Conservation (phyloP, 2,888 invertebrate genomes). For the Priapulus caudatus region DNA sequence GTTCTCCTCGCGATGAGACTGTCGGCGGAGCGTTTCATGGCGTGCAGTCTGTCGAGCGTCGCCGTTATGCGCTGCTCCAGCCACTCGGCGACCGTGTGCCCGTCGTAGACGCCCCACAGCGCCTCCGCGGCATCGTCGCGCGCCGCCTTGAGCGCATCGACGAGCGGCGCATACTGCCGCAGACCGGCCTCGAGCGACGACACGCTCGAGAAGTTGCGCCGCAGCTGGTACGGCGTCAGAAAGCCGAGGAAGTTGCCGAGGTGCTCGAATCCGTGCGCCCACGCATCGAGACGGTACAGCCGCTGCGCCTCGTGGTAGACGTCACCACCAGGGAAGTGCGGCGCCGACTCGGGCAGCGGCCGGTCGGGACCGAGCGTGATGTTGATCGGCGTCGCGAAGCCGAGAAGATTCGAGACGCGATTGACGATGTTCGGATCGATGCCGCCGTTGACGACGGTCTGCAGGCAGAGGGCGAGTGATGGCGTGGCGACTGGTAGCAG, state of each 20-base stretch:
- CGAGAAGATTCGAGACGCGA: neutral
- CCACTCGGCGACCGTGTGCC: conserved; percentile 51
- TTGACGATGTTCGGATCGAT: neutral
- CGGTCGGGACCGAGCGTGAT: neutral
- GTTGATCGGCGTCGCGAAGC: neutral
- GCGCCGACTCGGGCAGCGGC: neutral
- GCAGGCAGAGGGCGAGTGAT: conserved; percentile 28
- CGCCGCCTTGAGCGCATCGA: conserved; percentile 37
- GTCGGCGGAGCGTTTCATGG: conserved; percentile 46
- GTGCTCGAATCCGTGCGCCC: neutral
- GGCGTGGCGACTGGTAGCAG: conserved; percentile 41
- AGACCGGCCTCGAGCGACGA: neutral
- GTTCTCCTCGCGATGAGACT: conserved; percentile 34
- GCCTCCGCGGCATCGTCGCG: conserved; percentile 43
- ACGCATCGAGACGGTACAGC: neutral
- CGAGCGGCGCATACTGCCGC: neutral
- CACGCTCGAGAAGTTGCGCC: neutral
- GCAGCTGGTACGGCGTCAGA: neutral
- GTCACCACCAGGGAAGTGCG: neutral
- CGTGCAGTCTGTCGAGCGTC: conserved; percentile 42
- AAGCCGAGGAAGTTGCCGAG: neutral
- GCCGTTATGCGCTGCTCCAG: conserved; percentile 54
- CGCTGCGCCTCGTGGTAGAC: neutral
- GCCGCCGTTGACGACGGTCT: conserved; percentile 8
- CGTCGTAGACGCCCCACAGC: conserved; percentile 49